Conservation (phyloP, 2,888 invertebrate genomes). For the Euplagia quadripunctaria region DNA sequence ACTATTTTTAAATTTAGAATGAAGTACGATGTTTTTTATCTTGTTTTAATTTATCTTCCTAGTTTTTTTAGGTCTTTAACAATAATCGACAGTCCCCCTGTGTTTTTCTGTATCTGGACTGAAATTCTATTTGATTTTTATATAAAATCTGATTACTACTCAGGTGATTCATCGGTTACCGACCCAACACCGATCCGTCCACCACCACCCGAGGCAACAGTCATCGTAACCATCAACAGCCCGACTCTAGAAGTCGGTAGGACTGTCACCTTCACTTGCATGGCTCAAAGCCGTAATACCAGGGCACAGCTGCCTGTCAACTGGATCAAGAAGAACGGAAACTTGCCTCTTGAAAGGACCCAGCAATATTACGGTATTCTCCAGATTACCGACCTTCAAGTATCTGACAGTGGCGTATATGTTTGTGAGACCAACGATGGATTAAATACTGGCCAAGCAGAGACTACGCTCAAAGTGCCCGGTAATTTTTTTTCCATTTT, state of each 20-base stretch:
- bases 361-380: constrained; percentile 90
- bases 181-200: constrained; percentile 48
- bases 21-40: too few species aligned
- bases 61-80: too few species aligned
- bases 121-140: not conserved
- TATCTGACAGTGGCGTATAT: constrained; percentile 95
- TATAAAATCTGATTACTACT: not conserved
- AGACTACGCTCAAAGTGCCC: constrained; percentile 92
- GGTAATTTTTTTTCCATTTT: constrained; percentile 79
- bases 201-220: constrained; percentile 85
- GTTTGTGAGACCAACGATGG: constrained; percentile 95
- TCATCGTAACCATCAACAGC: constrained; percentile 91
- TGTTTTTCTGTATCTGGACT: too few species aligned
- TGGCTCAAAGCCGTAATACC: constrained; percentile 84
- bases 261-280: constrained; percentile 92
- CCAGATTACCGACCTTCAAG: constrained; percentile 91
- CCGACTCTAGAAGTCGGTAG: constrained; percentile 92
- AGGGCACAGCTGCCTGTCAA: constrained; percentile 75
- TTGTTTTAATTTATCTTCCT: too few species aligned
- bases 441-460: constrained; percentile 89
- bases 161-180: constrained; percentile 40
- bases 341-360: constrained; percentile 89
- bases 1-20: too few species aligned
- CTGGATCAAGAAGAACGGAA: constrained; percentile 94
- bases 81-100: too few species aligned